Base-by-base conservation (phyloP, 2,797 vertebrate species). In the Prionace glauca region DNA sequence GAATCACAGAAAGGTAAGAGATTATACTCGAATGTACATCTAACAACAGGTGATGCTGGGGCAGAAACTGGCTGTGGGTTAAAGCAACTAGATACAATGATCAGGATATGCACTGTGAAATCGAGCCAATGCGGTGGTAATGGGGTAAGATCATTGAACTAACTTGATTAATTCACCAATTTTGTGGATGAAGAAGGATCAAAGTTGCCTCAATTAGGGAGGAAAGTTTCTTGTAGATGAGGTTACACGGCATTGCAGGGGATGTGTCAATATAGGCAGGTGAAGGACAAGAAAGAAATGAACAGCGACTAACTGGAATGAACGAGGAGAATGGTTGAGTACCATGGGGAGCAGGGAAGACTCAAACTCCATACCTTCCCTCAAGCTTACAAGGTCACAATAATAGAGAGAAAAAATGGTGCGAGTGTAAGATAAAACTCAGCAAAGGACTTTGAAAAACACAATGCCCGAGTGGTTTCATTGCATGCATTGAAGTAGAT, bases 211-310 rank as follows among this genome's bases (percentile, higher is more conserved):
- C 77, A 77, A 95, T 72, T 32, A 56, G 29, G 93, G 74, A 50
- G 71, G 69, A 95, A 74, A 56, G 71, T 94, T 74, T 56, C 14
- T 50, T 56, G 1, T 12, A 4, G 36, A 50, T 74, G 56, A 71
- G 65, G 41, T 7, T 0, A 11, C 41, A 20, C 29, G 69, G 45
- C 24, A 32, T 72, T 74, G 50, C 29, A 41, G 45, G 29, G 71
- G 45, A 60, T n/a, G 45, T 60, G 26, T 56, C 93, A 95, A 95
- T 20, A 56, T 50, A 74, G 67, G 14, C 12, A 41, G 91, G 26
- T 94, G 50, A 72, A 50, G 71, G 93, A 74, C 74, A 56, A 32
- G 93, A 32, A 95, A 56, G 93, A 71, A 18, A 74, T 56, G 93
- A 95, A 41, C 26, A n/a, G 36, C 67, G 32, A 32, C 14, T 32